These are phyloP conservation scores for Ophiothrix spiculata DNA, from an alignment of 35 echinoderm and acorn worm species.

Conservation along the genomic window DNA sequence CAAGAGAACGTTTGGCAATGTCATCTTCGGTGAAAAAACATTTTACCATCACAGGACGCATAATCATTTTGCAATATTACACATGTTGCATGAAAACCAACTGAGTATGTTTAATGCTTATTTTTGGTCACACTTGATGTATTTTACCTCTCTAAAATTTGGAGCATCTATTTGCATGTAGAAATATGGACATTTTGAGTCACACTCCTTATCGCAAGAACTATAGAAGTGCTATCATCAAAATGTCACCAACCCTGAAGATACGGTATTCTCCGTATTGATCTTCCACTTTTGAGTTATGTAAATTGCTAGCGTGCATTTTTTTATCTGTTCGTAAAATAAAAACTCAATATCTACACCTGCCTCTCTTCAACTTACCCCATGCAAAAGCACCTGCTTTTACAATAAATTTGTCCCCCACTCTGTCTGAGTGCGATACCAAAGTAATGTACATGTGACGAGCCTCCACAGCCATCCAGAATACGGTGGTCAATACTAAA, in stretches of 20 bases:
- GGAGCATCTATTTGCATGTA: no score
- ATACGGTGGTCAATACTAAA: slow-evolving; percentile 54
- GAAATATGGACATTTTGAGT: no score
- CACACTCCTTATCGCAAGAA: no score
- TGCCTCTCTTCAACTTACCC: slow-evolving; percentile 66
- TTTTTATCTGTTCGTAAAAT: neutral
- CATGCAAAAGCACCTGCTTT: slow-evolving; percentile 62
- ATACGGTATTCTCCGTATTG: neutral
- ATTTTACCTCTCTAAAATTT: no score
- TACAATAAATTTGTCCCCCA: slow-evolving; percentile 39
- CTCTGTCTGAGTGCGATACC: slow-evolving; percentile 51
- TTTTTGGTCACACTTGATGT: no score
- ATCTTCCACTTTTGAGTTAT: neutral
- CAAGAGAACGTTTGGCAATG: neutral
- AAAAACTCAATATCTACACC: neutral
- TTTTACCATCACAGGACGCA: no score
- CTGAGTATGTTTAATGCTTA: no score
- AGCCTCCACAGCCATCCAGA: slow-evolving; percentile 84
- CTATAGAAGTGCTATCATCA: no score
- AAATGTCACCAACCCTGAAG: neutral
- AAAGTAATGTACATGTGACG: slow-evolving; percentile 72
- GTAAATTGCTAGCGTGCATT: neutral
- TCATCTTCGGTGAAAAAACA: no score
- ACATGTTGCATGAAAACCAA: no score
- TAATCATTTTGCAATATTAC: no score